These are phyloP conservation scores for Agrenia bidenticulata DNA, from an alignment of 2,888 invertebrate genomes.

Conservation along the genomic window DNA sequence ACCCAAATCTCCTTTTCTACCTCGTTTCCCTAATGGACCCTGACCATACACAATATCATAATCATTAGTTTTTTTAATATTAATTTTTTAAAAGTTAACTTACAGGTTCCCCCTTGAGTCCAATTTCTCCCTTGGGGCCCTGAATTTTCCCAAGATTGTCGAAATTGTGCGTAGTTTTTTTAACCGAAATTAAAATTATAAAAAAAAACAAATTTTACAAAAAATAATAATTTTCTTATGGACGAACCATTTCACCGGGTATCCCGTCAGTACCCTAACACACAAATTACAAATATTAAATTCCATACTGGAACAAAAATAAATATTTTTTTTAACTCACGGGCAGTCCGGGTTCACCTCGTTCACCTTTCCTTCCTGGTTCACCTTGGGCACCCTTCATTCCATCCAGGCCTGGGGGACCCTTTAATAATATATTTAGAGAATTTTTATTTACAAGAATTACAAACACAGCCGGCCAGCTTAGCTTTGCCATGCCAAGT, in stretches of 20 bases:
- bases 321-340: slow-evolving; percentile 65
- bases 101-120: slow-evolving; percentile 76
- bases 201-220: slow-evolving; percentile 17
- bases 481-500: too few species aligned
- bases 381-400: slow-evolving; percentile 96
- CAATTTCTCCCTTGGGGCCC: slow-evolving; percentile 75
- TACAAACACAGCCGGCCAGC: too few species aligned
- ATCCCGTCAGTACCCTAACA: slow-evolving; percentile 90
- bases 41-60: slow-evolving; percentile 55
- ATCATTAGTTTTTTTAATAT: background rate
- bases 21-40: slow-evolving; percentile 84
- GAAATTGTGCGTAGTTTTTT: too few species aligned
- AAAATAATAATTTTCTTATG: slow-evolving; percentile 36
- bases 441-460: slow-evolving; percentile 1
- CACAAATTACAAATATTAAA: background rate
- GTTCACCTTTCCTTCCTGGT: slow-evolving; percentile 85
- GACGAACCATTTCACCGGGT: slow-evolving; percentile 80
- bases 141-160: slow-evolving; percentile 6
- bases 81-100: slow-evolving; percentile 1
- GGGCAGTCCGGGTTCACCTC: slow-evolving; percentile 84
- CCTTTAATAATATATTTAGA: slow-evolving; percentile 61
- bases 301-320: too few species aligned
- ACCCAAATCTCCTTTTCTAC: slow-evolving; percentile 87
- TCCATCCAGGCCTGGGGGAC: slow-evolving; percentile 89
- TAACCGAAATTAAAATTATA: background rate